Percentiles rank a stretch among this genome's conserved stretches.
phyloP scores from a whole-genome alignment of 1,140 invertebrate species.

The Megalopta genalis region DNA sequence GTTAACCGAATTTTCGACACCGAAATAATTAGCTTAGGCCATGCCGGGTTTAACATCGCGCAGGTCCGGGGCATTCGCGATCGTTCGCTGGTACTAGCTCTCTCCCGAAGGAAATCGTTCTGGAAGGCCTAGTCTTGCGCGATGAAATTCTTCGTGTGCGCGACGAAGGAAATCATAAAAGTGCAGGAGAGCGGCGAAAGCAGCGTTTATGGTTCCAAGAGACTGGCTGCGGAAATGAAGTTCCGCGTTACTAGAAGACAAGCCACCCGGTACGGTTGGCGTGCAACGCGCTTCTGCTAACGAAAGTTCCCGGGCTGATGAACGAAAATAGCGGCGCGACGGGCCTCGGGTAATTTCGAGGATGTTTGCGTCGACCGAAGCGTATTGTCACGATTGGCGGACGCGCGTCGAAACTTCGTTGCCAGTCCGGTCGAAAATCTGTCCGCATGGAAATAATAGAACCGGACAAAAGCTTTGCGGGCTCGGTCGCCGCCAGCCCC shows the following conservation, averaged over 20 bases:
- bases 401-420: background rate
- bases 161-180: background rate
- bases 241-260: background rate
- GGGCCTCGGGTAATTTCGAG: background rate
- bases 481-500: too few species aligned
- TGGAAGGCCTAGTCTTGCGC: background rate
- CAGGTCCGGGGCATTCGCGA: background rate
- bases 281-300: background rate
- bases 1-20: conserved; percentile 37
- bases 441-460: background rate
- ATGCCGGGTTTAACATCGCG: background rate
- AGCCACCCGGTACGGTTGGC: background rate
- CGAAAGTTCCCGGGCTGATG: background rate
- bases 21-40: conserved; percentile 32
- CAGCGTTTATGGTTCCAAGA: background rate
- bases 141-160: background rate
- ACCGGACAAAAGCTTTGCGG: conserved; percentile 11
- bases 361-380: background rate
- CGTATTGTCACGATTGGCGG: background rate
- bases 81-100: background rate
- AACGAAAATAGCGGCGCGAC: background rate
- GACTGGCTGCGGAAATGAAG: background rate
- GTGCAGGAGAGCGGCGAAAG: background rate
- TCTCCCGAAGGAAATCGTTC: background rate
- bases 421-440: background rate